A percentile compares a stretch with the other conserved stretches of the same genome.
Conservation (phyloP, 1,140 invertebrate species). For the Aricia agestis region DNA sequence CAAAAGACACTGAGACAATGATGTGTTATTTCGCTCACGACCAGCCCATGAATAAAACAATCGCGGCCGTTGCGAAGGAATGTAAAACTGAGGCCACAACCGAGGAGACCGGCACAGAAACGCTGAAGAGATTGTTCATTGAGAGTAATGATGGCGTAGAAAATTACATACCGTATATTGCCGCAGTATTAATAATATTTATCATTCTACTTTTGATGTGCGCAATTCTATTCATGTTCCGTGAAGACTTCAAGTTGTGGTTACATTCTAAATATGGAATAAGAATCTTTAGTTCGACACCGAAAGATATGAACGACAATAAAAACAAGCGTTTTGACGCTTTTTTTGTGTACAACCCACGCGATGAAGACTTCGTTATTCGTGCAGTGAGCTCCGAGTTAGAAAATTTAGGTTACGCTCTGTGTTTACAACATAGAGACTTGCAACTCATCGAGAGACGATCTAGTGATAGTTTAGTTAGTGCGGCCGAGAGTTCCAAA, state of each 20-base stretch:
- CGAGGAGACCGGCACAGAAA: constrained; percentile 73
- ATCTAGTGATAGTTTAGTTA: constrained; percentile 84
- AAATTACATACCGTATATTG: constrained; percentile 88
- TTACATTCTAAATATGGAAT: constrained; percentile 92
- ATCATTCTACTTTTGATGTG: constrained; percentile 85
- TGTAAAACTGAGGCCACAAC: constrained; percentile 69
- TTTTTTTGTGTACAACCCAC: constrained; percentile 90
- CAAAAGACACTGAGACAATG: constrained; percentile 69
- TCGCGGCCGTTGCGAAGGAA: constrained; percentile 65
- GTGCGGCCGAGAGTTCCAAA: constrained; percentile 85
- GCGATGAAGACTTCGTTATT: constrained; percentile 89
- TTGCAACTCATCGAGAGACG: constrained; percentile 81
- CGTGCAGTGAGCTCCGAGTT: constrained; percentile 86
- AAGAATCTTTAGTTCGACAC: constrained; percentile 84
- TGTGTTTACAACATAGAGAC: constrained; percentile 92
- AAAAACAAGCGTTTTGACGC: constrained; percentile 87
- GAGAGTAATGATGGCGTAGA: constrained; percentile 71
- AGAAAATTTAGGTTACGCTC: constrained; percentile 81
- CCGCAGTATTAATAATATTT: constrained; percentile 84
- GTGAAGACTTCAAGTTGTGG: constrained; percentile 91
- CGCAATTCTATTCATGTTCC: constrained; percentile 88
- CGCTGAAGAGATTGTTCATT: constrained; percentile 74
- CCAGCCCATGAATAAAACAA: constrained; percentile 68
- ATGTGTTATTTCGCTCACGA: constrained; percentile 70
- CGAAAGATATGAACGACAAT: constrained; percentile 73